Base-by-base conservation (phyloP, 2,113 vertebrate genomes). In the Ochotona princeps region DNA sequence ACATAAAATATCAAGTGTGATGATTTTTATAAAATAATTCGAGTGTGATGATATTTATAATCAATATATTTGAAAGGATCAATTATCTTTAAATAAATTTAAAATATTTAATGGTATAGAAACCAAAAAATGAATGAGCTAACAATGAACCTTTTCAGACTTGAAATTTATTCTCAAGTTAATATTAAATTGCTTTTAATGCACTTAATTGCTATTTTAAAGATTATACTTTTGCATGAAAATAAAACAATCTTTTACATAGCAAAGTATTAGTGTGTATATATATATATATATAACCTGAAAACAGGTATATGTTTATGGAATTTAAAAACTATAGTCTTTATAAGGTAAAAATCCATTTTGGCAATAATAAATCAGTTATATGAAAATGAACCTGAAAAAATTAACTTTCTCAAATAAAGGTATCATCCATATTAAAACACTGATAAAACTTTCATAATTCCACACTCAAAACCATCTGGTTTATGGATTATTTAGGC, bases 11-110 rank as follows among this genome's bases (percentile, higher is more conserved):
- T n/a, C n/a, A n/a, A 47, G 87, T 83, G 86, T 11, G 82, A 87
- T 13, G 66, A 87, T 66, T n/a, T n/a, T 94, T 93, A 92, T 1
- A 66, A 44, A 44, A n/a, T n/a, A n/a, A n/a, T n/a, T n/a, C n/a
- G n/a, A 47, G 87, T 83, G 86, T 11, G 82, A 87, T 13, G 66
- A 87, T 66, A 35, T 44, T 87, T 20, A 11, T 63, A 69, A 63
- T 47, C 2, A 17, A 75, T 65, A 84, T 35, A 80, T 57, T 87
- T 74, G 54, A 89, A 38, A 63, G 63, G 20, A 6, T 73, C 30
- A 66, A 93, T 8, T 20, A 35, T 89, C 44, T 47, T 83, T 35
- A 21, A 47, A 54, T 73, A 32, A 87, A 63, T 73, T 73, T 38
- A n/a, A 90, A 74, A 61, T 38, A 83, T 78, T 76, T 78, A 87